phyloP scores from a whole-genome alignment of 2,797 vertebrate genomes.

The Lycodopsis pacificus region DNA sequence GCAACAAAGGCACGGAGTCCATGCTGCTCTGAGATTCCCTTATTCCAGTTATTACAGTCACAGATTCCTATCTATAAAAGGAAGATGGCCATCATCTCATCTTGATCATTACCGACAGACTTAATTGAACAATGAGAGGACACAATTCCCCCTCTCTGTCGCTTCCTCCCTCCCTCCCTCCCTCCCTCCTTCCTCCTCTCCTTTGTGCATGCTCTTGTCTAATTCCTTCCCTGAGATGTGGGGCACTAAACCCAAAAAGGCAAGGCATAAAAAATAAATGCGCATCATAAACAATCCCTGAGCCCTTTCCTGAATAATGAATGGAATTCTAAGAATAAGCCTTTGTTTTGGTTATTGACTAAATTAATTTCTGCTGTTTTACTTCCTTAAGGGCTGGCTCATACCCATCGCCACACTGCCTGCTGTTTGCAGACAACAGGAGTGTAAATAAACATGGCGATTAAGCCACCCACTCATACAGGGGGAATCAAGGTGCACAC shows the following conservation, averaged over 20 bases:
- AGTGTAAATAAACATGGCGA: constrained; percentile 80
- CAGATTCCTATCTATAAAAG: constrained; percentile 80
- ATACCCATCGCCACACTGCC: constrained; percentile 63
- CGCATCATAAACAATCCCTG: constrained; percentile 62
- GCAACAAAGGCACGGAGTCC: constrained; percentile 43
- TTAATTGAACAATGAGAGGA: constrained; percentile 94
- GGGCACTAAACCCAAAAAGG: constrained; percentile 67
- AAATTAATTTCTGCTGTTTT: constrained; percentile 77
- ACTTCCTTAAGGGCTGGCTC: constrained; percentile 72
- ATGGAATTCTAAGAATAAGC: constrained; percentile 75
- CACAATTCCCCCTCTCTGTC: constrained; percentile 87
- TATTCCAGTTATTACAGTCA: constrained; percentile 62
- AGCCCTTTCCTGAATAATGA: constrained; percentile 70
- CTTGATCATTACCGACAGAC: constrained; percentile 85
- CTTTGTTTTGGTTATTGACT: constrained; percentile 76
- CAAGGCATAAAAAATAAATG: constrained; percentile 69
- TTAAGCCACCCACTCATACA: constrained; percentile 75
- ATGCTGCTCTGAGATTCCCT: constrained; percentile 49
- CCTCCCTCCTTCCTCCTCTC: constrained; percentile 32
- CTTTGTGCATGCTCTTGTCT: constrained; percentile 62
- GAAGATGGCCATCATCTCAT: constrained; percentile 83
- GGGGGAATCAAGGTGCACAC: constrained; percentile 54
- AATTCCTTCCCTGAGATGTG: constrained; percentile 68
- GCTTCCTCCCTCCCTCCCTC: constrained; percentile 72
- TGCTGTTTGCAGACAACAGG: constrained; percentile 78